Evolutionary conservation across 2,113 vertebrate genomes (phyloP).

Genomic region (Oriolus oriolus): DNA sequence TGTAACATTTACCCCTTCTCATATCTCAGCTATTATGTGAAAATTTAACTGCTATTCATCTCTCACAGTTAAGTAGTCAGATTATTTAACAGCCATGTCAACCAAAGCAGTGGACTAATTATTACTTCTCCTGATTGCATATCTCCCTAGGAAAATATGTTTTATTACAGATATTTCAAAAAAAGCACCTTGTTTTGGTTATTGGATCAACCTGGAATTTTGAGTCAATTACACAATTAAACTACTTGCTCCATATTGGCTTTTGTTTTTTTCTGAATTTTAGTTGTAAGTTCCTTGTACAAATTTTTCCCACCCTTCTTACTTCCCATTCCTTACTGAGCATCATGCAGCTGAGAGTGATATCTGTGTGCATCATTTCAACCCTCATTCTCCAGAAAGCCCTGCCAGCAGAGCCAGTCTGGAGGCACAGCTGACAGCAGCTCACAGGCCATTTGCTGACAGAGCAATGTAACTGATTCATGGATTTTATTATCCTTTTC

Average conservation of each 20-base stretch:
- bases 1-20: not conserved
- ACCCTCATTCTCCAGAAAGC: not conserved
- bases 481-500: not conserved
- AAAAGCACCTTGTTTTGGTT: fast-evolving
- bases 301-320: not conserved
- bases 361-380: not conserved
- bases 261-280: not conserved
- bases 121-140: not conserved
- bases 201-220: not conserved
- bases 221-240: not conserved
- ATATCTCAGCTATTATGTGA: not conserved
- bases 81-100: not conserved
- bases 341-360: not conserved
- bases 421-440: not conserved
- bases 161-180: not conserved
- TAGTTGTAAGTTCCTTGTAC: not conserved
- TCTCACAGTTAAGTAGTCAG: not conserved
- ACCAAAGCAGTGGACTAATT: not conserved
- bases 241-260: not conserved
- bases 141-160: not conserved
- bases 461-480: not conserved
- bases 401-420: not conserved
- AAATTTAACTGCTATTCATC: not conserved
- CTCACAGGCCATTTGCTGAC: not conserved
- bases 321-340: not conserved